These are phyloP conservation scores for Elgonia sp. DNA, from an alignment of 2,888 invertebrate genomes.

Conservation along the genomic window DNA sequence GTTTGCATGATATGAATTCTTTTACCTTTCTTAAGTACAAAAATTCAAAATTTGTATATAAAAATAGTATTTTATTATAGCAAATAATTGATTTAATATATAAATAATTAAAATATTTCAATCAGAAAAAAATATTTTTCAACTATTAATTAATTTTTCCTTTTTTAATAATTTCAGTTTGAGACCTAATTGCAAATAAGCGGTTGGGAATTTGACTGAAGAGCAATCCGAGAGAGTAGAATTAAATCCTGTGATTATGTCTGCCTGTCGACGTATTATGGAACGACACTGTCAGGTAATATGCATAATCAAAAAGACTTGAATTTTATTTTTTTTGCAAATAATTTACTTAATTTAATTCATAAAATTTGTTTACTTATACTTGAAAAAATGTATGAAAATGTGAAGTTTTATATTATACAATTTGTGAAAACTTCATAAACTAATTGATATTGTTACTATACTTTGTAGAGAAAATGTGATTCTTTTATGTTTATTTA, in stretches of 20 bases:
- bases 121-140: not conserved
- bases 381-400: too few species aligned
- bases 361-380: too few species aligned
- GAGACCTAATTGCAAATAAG: constrained; percentile 90
- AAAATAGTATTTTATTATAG: too few species aligned
- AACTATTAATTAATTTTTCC: not conserved
- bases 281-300: constrained; percentile 91
- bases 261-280: constrained; percentile 94
- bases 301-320: not conserved
- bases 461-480: too few species aligned
- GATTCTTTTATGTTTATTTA: too few species aligned
- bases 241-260: constrained; percentile 95
- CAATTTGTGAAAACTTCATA: too few species aligned
- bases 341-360: not conserved
- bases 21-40: too few species aligned
- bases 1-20: not conserved
- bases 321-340: not conserved
- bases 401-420: too few species aligned
- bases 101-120: too few species aligned
- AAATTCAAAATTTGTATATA: not conserved
- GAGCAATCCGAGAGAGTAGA: constrained; percentile 95
- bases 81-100: not conserved
- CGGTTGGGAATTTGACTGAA: constrained; percentile 95
- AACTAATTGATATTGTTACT: too few species aligned
- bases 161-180: constrained; percentile 77